Evolutionary conservation across 2,113 vertebrate genomes (phyloP).

Genomic region (Salminus brasiliensis): DNA sequence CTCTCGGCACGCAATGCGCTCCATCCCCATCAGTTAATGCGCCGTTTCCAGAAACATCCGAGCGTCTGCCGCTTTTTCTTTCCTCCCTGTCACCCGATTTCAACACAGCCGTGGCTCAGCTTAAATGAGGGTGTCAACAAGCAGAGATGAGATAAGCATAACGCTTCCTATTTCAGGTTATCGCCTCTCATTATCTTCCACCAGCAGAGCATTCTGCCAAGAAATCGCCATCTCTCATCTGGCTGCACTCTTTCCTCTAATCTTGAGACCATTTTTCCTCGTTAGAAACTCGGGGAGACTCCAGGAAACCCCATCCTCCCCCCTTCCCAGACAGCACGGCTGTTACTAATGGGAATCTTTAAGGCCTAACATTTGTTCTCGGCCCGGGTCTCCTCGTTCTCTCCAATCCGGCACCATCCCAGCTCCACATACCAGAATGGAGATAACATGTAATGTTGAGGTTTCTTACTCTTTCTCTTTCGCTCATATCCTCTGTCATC

Average conservation of each 20-base stretch:
- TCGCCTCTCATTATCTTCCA: constrained; percentile 47
- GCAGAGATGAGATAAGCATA: constrained; percentile 48
- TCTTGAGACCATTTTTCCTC: constrained; percentile 24
- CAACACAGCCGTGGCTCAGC: constrained; percentile 15
- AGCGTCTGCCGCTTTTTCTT: neutral
- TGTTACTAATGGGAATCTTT: constrained; percentile 14
- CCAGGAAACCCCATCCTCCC: constrained; percentile 9
- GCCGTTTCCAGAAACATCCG: neutral
- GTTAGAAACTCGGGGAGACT: neutral
- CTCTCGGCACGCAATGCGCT: neutral
- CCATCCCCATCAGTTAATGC: neutral
- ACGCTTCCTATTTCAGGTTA: constrained; percentile 56
- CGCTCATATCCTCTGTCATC: constrained; percentile 47
- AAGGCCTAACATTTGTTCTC: neutral
- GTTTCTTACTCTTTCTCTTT: constrained; percentile 53
- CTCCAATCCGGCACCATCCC: constrained; percentile 1
- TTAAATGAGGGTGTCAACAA: constrained; percentile 33
- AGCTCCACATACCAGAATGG: constrained; percentile 19
- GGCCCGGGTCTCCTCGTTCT: neutral
- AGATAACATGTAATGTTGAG: constrained; percentile 30
- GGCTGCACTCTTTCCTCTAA: constrained; percentile 7
- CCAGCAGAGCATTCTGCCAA: constrained; percentile 5
- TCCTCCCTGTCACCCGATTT: constrained; percentile 32
- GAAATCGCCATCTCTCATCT: constrained; percentile 53
- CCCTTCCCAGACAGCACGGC: neutral